Base-by-base conservation (phyloP, 2,113 vertebrate species). In the Pachyramphus minor region DNA sequence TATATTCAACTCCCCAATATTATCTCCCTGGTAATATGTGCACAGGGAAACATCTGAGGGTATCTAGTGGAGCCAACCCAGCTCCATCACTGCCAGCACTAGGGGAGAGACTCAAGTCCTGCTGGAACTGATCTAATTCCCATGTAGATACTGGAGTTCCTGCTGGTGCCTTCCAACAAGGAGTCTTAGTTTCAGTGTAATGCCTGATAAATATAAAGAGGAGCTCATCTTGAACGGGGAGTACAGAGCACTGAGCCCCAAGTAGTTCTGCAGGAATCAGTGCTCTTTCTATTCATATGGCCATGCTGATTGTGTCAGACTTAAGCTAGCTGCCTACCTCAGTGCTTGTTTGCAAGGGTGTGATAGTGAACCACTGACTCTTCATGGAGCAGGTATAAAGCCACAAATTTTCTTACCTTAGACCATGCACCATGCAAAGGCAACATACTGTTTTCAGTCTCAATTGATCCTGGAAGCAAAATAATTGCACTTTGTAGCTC, bases 111-210 rank as follows among this genome's bases (percentile, higher is more conserved):
- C 58, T 56, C 39, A 72, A 49, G 41, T 74, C 31, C 64, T 66
- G 21, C 17, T 84, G 84, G 41, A 89, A 49, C 64, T 10, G 47
- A 75, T 47, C 9, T 2, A 1, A 13, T 64, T 80, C 39, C 56
- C 0, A 0, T 11, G 16, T 7, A 66, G 27, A 30, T 63, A 53
- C 42, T 1, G 3, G 44, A 42, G 17, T 39, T 28, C 56, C 45
- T 80, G 33, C 11, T 0, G 1, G 16, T 14, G 45, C 58, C 45
- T 85, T 52, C 64, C 47, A 47, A 15, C 9, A 39, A 11, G 16
- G 19, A 50, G 25, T 41, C 37, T 56, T 62, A 15, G 13, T 41
- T 82, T 89, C 1, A 0, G 14, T 62, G 28, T 50, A 24, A 56
- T 45, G 41, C 19, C 17, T 5, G 4, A n/a, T 50, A 62, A 52